Evolutionary conservation across 1,140 invertebrate species (phyloP), one percentile per base, ranked within the genome.

Genomic region (Tetraneura akinire): DNA sequence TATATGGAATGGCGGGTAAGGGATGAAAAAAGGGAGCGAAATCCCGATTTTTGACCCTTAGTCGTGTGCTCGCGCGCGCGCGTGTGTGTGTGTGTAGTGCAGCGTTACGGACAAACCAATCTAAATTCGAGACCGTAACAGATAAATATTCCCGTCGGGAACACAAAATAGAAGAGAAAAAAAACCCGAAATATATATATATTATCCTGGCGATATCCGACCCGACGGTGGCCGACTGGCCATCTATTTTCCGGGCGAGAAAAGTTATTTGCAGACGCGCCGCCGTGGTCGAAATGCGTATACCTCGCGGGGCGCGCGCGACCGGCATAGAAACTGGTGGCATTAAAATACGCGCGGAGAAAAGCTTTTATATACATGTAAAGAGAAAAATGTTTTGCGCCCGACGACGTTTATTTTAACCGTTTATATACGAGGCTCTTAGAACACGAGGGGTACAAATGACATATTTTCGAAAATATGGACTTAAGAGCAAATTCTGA

Each of bases 81-180:
- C 8, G 8, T 53, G 8, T 53, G 21, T 53, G 21, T n/a, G 8
- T n/a, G 8, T 18, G 9, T 23, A 26, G 42, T 16, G 2, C 23
- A 37, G 23, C 23, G 32, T 26, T 32, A 14, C 60, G 21, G 37
- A 66, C 64, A 49, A 71, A 71, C 68, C 68, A 71, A 71, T 71
- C 68, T 71, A 71, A 71, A 71, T 51, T 71, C 68, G 68, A 71
- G 68, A 71, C 68, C 68, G 68, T 71, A 71, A 71, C 68, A 51
- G 68, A 71, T 71, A 71, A 71, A 71, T 71, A 71, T 71, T 71
- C 68, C 68, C 68, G 68, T 21, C 68, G 68, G 68, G 68, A 71
- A 71, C 68, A 71, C 68, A 23, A 51, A 71, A 71, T 71, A 71
- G 47, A n/a, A n/a, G n/a, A n/a, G 68, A 71, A 71, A 71, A 71